These are phyloP conservation scores for Ichneumoninae sp. DNA, from an alignment of 2,888 invertebrate genomes.

Conservation along the genomic window DNA sequence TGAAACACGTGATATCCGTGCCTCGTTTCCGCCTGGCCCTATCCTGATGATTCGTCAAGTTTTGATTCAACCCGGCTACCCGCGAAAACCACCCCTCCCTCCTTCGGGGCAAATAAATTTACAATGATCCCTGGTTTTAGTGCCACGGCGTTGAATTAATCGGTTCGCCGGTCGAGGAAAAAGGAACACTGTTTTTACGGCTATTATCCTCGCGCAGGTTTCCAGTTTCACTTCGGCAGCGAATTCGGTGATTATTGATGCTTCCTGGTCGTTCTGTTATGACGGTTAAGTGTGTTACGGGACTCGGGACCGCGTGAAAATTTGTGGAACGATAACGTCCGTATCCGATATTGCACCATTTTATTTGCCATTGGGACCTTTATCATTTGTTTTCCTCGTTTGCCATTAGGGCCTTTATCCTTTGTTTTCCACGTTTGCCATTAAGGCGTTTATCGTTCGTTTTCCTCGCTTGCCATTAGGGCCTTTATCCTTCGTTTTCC, in stretches of 20 bases:
- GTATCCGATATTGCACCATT: background rate
- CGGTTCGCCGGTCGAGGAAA: conserved; percentile 41
- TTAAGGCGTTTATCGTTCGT: background rate
- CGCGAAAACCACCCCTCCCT: conserved; percentile 1
- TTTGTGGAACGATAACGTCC: background rate
- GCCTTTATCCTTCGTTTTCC: no score
- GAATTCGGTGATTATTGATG: background rate
- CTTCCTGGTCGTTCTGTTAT: background rate
- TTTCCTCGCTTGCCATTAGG: no score
- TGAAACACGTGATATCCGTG: conserved; percentile 67
- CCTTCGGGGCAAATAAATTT: conserved; percentile 62
- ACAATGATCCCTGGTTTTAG: conserved; percentile 65
- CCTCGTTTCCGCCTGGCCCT: conserved; percentile 68
- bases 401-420: background rate
- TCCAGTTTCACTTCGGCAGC: conserved; percentile 37
- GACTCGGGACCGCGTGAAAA: background rate
- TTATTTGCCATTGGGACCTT: conserved; percentile 39
- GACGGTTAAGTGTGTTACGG: background rate
- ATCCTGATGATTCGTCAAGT: conserved; percentile 69
- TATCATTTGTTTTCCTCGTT: no score
- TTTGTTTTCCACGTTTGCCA: no score
- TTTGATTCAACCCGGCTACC: conserved; percentile 60
- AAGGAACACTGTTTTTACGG: conserved; percentile 49
- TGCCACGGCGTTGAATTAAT: conserved; percentile 60
- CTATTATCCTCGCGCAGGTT: conserved; percentile 47